phyloP scores from a whole-genome alignment of 1,140 invertebrate species.

The Hypsibius dujardini region DNA sequence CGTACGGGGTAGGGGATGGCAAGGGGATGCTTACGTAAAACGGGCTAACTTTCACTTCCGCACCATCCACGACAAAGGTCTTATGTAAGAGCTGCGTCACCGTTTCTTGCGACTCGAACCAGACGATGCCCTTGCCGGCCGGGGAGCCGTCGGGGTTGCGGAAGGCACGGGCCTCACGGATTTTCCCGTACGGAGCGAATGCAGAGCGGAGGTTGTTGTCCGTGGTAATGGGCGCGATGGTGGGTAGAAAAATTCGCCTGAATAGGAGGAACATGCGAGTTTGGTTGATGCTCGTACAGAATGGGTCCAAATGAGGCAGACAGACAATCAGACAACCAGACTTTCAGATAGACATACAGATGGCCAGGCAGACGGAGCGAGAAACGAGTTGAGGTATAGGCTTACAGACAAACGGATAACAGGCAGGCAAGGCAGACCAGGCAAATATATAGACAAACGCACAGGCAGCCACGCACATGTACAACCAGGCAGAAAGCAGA shows the following conservation, averaged over 20 bases:
- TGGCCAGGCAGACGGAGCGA: too few species aligned
- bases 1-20: neutral
- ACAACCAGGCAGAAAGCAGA: too few species aligned
- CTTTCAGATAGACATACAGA: too few species aligned
- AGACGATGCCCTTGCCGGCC: neutral
- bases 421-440: too few species aligned
- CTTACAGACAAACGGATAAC: too few species aligned
- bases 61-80: neutral
- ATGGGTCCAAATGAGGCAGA: too few species aligned
- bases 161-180: neutral
- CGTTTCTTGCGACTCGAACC: neutral
- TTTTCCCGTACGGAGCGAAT: neutral
- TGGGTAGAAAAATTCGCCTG: conserved; percentile 7
- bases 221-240: neutral
- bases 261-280: neutral
- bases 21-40: neutral
- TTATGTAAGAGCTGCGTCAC: neutral
- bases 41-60: neutral
- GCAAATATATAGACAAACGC: too few species aligned
- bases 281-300: too few species aligned
- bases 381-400: too few species aligned
- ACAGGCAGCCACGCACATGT: too few species aligned
- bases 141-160: neutral
- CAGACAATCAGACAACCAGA: too few species aligned
- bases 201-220: neutral